A percentile compares a stretch with the other conserved stretches of the same genome.
phyloP scores from a whole-genome alignment of 1,140 invertebrate species.

The Ridgeia piscesae region DNA sequence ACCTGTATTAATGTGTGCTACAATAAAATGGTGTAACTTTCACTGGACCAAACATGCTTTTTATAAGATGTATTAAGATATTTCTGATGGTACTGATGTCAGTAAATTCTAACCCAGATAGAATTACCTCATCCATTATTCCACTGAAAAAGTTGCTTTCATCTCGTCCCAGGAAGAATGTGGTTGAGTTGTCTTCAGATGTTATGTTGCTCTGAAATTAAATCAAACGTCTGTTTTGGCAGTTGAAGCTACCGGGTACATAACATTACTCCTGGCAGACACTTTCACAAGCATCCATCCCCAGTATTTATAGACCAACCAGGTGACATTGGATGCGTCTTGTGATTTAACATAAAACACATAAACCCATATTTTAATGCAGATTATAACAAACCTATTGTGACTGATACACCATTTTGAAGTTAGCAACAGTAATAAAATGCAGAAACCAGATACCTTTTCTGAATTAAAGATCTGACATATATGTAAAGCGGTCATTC shows the following conservation, averaged over 20 bases:
- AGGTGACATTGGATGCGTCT: not conserved
- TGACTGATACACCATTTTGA: not conserved
- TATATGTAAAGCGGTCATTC: not conserved
- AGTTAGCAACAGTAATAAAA: not conserved
- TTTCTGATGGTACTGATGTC: not conserved
- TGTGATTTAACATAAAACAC: no score
- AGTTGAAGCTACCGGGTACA: not conserved
- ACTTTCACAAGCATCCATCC: not conserved
- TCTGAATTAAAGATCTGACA: not conserved
- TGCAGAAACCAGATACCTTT: not conserved
- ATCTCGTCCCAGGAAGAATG: constrained; percentile 13
- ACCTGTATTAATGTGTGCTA: not conserved
- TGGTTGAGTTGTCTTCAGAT: not conserved
- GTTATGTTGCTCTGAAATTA: not conserved
- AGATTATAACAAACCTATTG: not conserved
- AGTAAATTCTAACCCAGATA: not conserved
- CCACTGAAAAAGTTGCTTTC: constrained; percentile 17
- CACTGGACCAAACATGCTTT: not conserved
- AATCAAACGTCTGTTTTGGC: not conserved
- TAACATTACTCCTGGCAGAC: not conserved
- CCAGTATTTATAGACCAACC: not conserved
- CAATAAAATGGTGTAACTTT: not conserved
- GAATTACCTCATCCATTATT: constrained; percentile 18
- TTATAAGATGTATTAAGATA: not conserved
- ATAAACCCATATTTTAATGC: not conserved